These are phyloP conservation scores for Conus canariensis DNA, from an alignment of 2,888 invertebrate species.

Conservation along the genomic window DNA sequence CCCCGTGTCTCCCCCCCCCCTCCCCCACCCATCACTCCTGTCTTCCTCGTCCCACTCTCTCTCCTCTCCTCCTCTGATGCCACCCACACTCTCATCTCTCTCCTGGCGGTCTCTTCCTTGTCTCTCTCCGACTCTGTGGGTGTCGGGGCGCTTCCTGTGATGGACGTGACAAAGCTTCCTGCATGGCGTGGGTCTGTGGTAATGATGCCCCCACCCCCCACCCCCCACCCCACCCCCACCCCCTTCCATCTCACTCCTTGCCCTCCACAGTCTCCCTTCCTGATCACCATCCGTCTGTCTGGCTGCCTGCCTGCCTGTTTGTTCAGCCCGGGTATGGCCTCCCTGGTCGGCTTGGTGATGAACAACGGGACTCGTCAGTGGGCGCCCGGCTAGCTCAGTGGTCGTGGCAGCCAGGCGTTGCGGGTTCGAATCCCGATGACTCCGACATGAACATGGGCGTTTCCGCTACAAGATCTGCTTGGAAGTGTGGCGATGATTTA, in stretches of 20 bases:
- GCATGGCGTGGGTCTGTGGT: neutral
- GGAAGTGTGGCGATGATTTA: no score
- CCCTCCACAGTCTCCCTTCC: neutral
- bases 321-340: no score
- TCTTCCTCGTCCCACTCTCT: neutral
- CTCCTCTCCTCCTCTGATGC: neutral
- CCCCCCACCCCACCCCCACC: neutral
- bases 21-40: neutral
- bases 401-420: no score
- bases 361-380: no score
- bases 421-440: neutral
- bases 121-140: neutral
- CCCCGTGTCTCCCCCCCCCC: neutral
- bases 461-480: neutral
- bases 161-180: conserved; percentile 22
- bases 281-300: neutral
- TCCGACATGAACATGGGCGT: neutral
- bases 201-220: neutral
- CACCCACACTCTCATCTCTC: neutral
- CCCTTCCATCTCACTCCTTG: neutral
- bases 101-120: neutral
- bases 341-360: no score
- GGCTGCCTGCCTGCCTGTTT: neutral
- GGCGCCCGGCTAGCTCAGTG: no score
- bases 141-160: neutral